phyloP scores from a whole-genome alignment of 2,113 vertebrate genomes.

The Strigops habroptila region DNA sequence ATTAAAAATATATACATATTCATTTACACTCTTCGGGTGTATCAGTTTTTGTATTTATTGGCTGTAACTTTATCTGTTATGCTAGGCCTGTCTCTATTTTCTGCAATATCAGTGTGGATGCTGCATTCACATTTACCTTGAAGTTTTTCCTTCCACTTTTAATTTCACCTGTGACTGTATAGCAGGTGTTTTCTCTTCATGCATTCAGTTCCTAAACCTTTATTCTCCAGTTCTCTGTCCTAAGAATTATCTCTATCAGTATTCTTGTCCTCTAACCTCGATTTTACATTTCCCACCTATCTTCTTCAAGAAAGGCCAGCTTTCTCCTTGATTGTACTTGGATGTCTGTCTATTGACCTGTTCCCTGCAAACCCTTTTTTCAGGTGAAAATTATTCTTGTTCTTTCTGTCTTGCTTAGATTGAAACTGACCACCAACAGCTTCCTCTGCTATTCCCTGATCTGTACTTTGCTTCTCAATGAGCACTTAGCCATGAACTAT shows the following conservation, averaged over 20 bases:
- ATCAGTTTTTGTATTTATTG: neutral
- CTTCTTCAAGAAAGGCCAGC: neutral
- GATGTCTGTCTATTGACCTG: neutral
- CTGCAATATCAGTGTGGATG: neutral
- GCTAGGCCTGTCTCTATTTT: neutral
- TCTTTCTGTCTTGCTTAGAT: neutral
- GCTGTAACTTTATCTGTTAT: neutral
- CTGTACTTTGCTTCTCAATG: neutral
- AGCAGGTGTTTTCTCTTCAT: neutral
- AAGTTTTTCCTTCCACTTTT: neutral
- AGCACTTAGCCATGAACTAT: conserved; percentile 25
- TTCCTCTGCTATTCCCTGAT: neutral
- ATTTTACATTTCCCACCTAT: neutral
- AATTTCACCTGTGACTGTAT: neutral
- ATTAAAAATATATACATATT: too few species aligned
- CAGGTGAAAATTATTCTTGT: neutral
- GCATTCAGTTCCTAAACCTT: neutral
- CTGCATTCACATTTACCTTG: neutral
- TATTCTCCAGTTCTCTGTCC: neutral
- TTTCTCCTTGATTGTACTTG: conserved; percentile 19
- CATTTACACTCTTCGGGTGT: neutral
- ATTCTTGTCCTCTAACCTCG: neutral
- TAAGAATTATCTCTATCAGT: neutral
- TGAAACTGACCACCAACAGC: conserved; percentile 38
- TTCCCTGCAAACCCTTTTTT: neutral